Evolutionary conservation across 2,888 invertebrate species (phyloP), one percentile per base, ranked within the genome.

Genomic region (Heliconius erato): DNA sequence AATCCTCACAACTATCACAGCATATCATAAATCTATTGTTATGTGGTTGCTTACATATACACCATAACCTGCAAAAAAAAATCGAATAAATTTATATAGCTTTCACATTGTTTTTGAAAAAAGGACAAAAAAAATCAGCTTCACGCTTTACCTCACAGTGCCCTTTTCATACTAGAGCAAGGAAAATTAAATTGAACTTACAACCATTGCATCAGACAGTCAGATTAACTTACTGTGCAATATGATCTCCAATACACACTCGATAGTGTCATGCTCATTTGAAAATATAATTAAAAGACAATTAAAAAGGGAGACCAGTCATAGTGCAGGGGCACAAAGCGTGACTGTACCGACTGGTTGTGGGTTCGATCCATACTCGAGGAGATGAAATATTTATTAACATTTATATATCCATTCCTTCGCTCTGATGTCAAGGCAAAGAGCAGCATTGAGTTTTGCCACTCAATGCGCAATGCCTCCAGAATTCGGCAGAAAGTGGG

Each of bases 1-100:
- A 99, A 91, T 99, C 99, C 91, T 99, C 98, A 91, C 99, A 99
- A 23, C 97, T 97, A 92, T 99, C 99, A 92, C 99, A 99, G 92
- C 99, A 99, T 89, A 99, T 99, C 99, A 99, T 99, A 91, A 99
- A 99, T 80, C 99, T 96, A 93, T 99, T 99, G 89, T 99, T 98
- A 92, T 99, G 99, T 0, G 99, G 99, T 90, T 98, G 98, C 88
- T 98, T 98, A 91, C 99, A 99, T 90, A 99, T 98, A 92, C 99
- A 99, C 99, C 99, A 99, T 79, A 99, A 95, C 91, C 98, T 97
- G 86, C 71, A 91, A 86, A 28, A 78, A 76, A 59, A 23, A 32
- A 0, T 9, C 0, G 12, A 28, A 71, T 71, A 67, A 28, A 67
- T 14, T 63, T n/a, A 11, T 11, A n/a, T n/a, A 63, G 9, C 59